Evolutionary conservation across 2,888 invertebrate genomes (phyloP), one percentile per base, ranked within the genome.

Genomic region (Marasmarcha lunaedactyla): DNA sequence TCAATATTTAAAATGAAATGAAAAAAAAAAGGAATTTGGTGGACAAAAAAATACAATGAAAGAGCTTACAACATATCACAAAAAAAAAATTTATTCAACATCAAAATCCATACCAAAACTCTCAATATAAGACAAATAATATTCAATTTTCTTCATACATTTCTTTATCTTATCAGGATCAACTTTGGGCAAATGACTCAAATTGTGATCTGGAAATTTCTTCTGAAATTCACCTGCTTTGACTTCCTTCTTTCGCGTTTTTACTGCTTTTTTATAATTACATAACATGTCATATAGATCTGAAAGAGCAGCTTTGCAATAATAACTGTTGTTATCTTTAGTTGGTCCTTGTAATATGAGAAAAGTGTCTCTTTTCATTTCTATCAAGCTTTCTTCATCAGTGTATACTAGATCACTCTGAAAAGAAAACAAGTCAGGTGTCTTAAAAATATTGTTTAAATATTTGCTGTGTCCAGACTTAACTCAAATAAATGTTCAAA

Each of bases 71-170:
- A n/a, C n/a, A n/a, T n/a, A n/a, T n/a, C n/a, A n/a, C n/a, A n/a
- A n/a, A n/a, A 20, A 20, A 5, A 20, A 20, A 7, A 7, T 20
- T 20, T 20, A 30, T 11, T 30, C 30, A 7, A 3, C 11, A 30
- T 37, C 40, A n/a, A 37, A 44, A 6, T 44, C 36, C 37, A 41
- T 33, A 5, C 65, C 57, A 57, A 57, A 66, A 51, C 63, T 67
- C 42, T 87, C 86, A 25, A 87, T 64, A 81, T 84, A 92, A 0
- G 90, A 88, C 43, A 92, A 66, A 67, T 89, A 89, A 70, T 88
- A 93, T 57, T 91, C 89, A 1, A 92, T 55, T 73, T 92, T 93
- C 56, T 88, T 91, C 0, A 86, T 57, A 47, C 84, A 70, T 42
- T 83, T 76, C 47, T 84, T 85, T 5, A 90, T 54, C 62, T 85